These are phyloP conservation scores for Oncorhynchus kisutch DNA, from an alignment of 2,113 vertebrate species.

Conservation along the genomic window DNA sequence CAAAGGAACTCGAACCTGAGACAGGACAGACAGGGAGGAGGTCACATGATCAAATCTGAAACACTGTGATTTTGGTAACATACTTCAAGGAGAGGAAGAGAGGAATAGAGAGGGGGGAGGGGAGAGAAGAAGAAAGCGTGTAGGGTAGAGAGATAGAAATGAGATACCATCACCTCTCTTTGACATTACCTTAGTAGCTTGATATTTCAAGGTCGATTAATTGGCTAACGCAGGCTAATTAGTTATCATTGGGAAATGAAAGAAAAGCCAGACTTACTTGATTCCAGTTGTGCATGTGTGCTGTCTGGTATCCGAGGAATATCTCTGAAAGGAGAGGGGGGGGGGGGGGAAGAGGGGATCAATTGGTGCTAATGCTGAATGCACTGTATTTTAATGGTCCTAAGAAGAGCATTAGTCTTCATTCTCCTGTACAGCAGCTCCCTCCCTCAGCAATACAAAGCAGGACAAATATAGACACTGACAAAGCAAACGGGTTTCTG, in stretches of 20 bases:
- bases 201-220: constrained; percentile 7
- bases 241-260: constrained; percentile 8
- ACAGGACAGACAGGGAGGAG: constrained; percentile 38
- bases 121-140: not conserved
- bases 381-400: constrained; percentile 54
- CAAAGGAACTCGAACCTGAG: constrained; percentile 95
- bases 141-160: constrained; percentile 7
- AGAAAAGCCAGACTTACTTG: constrained; percentile 81
- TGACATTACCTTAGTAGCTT: constrained; percentile 26
- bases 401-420: constrained; percentile 65
- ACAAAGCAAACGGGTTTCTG: constrained; percentile 35
- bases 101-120: not conserved
- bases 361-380: constrained; percentile 55
- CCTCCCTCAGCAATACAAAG: constrained; percentile 48
- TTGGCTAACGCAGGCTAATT: constrained; percentile 4
- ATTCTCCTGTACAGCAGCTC: constrained; percentile 43
- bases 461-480: constrained; percentile 46
- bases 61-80: not conserved
- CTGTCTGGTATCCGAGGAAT: constrained; percentile 99
- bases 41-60: not conserved
- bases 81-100: not conserved
- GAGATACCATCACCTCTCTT: not conserved
- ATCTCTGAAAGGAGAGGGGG: constrained; percentile 81
- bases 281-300: constrained; percentile 98
- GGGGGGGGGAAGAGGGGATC: constrained; percentile 51